Base-by-base conservation (phyloP, 1,140 invertebrate genomes). In the Euura lappo region DNA sequence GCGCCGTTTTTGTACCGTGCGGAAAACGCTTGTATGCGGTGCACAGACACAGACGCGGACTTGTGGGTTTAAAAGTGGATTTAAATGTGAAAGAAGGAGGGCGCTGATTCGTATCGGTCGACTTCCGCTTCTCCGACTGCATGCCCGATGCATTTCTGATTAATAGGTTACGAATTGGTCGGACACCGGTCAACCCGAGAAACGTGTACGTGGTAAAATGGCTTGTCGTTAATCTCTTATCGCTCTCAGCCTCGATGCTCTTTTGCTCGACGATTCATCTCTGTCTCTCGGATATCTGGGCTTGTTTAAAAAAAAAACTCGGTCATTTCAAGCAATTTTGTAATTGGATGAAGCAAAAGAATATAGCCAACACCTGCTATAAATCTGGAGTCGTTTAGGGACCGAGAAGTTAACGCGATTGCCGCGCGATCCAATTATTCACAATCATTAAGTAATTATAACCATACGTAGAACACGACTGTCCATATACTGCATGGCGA, bases 151-250 rank as follows among this genome's bases (percentile, higher is more conserved):
- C 51, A 60, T 60, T 60, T 60, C 51, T 60, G 51, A 60, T 60
- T 60, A 60, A 60, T 60, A 60, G 51, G 51, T 60, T 60, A 60
- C 51, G 51, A 60, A 60, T 60, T 60, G 51, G 51, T 60, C 51
- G 51, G 51, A 60, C 51, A 60, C 8, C 51, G 51, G 51, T 60
- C 51, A 60, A 60, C 51, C 28, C 28, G 28, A 28, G 28, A 28
- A 28, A 28, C 28, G 28, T 28, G 28, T 28, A 28, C 28, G 28
- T 28, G 28, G 28, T 28, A 28, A 28, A 28, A 28, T 28, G 51
- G 51, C 51, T 8, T 11, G 51, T 60, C 51, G 5, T 8, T 60
- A 28, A 28, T 28, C 28, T n/a, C 51, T 6, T 51, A 51, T 7
- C 13, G 51, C 51, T 11, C 8, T 6, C 51, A 8, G 51, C 8